These are phyloP conservation scores for Drosophila nebulosa DNA, from an alignment of 1,140 invertebrate genomes.

Conservation along the genomic window DNA sequence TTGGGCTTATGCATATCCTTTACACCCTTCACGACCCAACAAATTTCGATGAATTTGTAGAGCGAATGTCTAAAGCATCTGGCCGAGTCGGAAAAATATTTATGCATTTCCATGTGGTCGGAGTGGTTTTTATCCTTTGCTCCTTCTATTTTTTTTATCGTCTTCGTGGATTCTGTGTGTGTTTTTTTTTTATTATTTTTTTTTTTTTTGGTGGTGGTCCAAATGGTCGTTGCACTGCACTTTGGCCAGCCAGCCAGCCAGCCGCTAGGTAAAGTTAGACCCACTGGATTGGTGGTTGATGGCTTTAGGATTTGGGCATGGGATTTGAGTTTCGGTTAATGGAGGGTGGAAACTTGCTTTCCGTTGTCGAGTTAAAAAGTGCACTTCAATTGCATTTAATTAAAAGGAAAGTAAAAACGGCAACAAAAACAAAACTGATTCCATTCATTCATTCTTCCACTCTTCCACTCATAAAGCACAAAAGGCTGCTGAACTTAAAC, in stretches of 20 bases:
- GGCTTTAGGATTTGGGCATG: neutral
- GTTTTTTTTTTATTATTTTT: conserved; percentile 21
- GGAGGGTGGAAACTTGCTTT: conserved; percentile 53
- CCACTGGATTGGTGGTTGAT: neutral
- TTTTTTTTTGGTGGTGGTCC: conserved; percentile 5
- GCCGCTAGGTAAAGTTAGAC: neutral
- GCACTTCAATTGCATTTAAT: conserved; percentile 76
- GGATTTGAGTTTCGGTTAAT: conserved; percentile 16
- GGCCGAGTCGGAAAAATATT: conserved; percentile 31
- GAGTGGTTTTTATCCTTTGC: neutral
- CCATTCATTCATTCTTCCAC: conserved; percentile 14
- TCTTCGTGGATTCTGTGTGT: conserved; percentile 18
- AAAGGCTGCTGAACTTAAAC: neutral
- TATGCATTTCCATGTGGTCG: conserved; percentile 63
- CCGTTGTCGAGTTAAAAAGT: conserved; percentile 36
- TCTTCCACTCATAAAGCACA: neutral
- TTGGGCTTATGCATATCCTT: neutral
- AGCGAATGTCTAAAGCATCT: conserved; percentile 9
- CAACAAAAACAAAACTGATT: conserved; percentile 30
- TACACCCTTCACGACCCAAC: neutral
- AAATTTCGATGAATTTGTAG: neutral
- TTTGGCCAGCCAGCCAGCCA: neutral
- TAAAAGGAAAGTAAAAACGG: conserved; percentile 46
- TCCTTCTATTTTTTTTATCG: neutral
- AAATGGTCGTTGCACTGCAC: neutral